Percentiles rank a stretch among this genome's conserved stretches.
phyloP scores from a whole-genome alignment of 2,113 vertebrate species.

The Herpailurus yagouaroundi region DNA sequence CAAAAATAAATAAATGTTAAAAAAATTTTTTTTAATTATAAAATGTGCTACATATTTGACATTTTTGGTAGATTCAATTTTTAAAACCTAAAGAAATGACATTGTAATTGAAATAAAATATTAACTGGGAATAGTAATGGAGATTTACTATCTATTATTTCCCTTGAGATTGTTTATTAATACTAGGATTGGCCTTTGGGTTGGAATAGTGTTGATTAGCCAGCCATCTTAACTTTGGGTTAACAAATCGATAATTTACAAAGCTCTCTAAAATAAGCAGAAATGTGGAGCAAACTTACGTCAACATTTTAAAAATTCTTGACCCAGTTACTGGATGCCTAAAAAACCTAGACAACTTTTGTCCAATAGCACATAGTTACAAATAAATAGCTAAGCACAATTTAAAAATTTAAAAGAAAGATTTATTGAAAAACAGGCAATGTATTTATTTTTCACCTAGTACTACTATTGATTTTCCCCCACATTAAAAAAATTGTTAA shows the following conservation, averaged over 20 bases:
- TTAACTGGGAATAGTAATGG: constrained; percentile 74
- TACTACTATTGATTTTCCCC: not conserved
- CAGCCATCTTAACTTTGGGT: constrained; percentile 74
- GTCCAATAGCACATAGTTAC: not conserved
- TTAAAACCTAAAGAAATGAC: constrained; percentile 29
- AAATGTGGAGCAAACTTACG: not conserved
- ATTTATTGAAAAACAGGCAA: not conserved
- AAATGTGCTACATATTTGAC: constrained; percentile 59
- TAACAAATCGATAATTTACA: constrained; percentile 79
- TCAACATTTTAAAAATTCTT: not conserved
- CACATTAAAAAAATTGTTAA: not conserved
- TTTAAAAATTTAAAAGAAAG: not conserved
- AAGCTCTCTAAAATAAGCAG: constrained; percentile 60
- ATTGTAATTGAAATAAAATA: constrained; percentile 78
- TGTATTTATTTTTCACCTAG: not conserved
- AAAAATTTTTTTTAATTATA: constrained; percentile 70
- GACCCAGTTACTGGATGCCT: not conserved
- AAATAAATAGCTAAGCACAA: constrained; percentile 23
- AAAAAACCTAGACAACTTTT: not conserved
- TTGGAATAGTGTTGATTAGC: constrained; percentile 78
- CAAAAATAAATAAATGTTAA: too few species aligned
- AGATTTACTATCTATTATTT: constrained; percentile 74
- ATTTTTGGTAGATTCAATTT: constrained; percentile 75
- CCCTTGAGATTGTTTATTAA: constrained; percentile 81
- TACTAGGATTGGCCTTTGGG: constrained; percentile 72